Conservation (phyloP, 2,797 vertebrate species). For the Sparidentex hasta region DNA sequence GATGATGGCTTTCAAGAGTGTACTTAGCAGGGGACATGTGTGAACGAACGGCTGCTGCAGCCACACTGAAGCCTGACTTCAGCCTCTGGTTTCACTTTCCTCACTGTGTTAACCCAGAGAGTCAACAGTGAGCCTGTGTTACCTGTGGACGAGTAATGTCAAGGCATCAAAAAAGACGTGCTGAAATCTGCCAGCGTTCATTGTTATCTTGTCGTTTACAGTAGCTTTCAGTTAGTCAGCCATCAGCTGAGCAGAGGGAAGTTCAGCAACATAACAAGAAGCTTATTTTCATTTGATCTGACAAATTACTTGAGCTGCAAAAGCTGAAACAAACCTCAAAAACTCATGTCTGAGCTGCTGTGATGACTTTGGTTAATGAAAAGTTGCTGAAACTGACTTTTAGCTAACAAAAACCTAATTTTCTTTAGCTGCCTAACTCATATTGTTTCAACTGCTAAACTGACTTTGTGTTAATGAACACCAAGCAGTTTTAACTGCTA, state of each 20-base stretch:
- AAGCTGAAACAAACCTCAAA: background rate
- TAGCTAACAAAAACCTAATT: background rate
- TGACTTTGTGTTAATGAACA: no score
- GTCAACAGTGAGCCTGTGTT: accelerated
- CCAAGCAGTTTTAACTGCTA: no score
- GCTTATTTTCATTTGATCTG: background rate
- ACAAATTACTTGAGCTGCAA: background rate
- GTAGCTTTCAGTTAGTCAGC: background rate
- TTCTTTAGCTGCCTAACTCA: background rate
- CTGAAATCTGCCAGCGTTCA: background rate
- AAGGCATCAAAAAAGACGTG: no score
- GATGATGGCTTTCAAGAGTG: slow-evolving; percentile 66
- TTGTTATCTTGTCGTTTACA: no score
- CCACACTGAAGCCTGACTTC: background rate
- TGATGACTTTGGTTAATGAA: no score
- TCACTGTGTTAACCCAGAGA: background rate
- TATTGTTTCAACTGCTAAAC: no score
- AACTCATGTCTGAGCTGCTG: background rate
- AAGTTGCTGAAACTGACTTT: background rate
- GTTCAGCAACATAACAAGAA: background rate
- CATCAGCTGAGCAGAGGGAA: background rate
- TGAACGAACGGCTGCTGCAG: slow-evolving; percentile 31
- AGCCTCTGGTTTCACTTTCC: background rate
- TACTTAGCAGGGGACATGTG: slow-evolving; percentile 46
- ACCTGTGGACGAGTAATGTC: background rate